phyloP scores from a whole-genome alignment of 2,888 invertebrate species.

The Agrilus biguttatus region DNA sequence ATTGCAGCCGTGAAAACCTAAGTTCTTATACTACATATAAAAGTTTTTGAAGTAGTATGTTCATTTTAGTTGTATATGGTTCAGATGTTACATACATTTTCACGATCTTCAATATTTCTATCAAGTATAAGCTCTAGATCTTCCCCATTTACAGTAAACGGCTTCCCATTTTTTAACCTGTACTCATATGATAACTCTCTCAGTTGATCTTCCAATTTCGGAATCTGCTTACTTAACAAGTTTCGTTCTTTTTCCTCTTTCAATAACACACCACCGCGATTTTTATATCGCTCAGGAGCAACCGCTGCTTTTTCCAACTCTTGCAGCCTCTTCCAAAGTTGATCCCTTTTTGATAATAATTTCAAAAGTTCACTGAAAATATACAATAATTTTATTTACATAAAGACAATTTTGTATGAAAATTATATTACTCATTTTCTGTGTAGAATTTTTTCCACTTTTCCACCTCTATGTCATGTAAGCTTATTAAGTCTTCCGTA shows the following conservation, averaged over 20 bases:
- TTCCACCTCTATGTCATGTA: slow-evolving; percentile 66
- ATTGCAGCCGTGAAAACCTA: too few species aligned
- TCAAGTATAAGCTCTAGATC: slow-evolving; percentile 46
- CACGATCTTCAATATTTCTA: slow-evolving; percentile 45
- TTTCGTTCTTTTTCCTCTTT: slow-evolving; percentile 82
- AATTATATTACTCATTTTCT: slow-evolving; percentile 39
- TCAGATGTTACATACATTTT: slow-evolving; percentile 25
- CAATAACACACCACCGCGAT: slow-evolving; percentile 74
- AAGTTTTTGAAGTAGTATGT: neutral
- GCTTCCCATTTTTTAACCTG: slow-evolving; percentile 35
- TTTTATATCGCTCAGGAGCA: slow-evolving; percentile 73
- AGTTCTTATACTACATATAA: too few species aligned
- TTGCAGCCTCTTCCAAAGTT: slow-evolving; percentile 60
- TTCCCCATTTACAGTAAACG: slow-evolving; percentile 49
- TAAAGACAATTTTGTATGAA: neutral
- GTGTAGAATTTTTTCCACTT: slow-evolving; percentile 51
- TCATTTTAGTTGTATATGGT: slow-evolving; percentile 1
- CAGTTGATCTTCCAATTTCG: slow-evolving; percentile 57
- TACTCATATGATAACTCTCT: slow-evolving; percentile 39
- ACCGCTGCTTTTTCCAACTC: slow-evolving; percentile 60
- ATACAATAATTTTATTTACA: slow-evolving; percentile 2
- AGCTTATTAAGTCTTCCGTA: slow-evolving; percentile 63
- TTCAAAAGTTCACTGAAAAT: slow-evolving; percentile 45
- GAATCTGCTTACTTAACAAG: slow-evolving; percentile 51
- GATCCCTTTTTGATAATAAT: slow-evolving; percentile 48